Base-by-base conservation (phyloP, 1,140 invertebrate genomes). In the Medauroidea extradentata region DNA sequence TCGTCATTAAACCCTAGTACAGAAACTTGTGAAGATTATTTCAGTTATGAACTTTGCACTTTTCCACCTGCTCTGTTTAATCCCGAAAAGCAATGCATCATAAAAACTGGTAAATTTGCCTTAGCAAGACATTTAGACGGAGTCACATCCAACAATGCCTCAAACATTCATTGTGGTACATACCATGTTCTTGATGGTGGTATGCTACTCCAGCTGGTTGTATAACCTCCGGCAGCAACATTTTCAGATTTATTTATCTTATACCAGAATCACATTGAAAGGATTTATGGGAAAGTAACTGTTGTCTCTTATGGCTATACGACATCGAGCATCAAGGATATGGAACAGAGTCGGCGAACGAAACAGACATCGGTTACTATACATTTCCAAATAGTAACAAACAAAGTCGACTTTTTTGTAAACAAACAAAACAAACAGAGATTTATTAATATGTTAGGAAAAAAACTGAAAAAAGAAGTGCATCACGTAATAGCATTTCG, bases 301-400 rank as follows among this genome's bases (percentile, higher is more conserved):
- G n/a, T 52, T 23, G 50, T 52, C 18, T 52, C 25, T 27, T 4
- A 52, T 29, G 50, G 50, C 27, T 52, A 52, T 52, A 18, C 16
- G n/a, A 52, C 50, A 52, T 24, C 21, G 18, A 52, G 50, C 25
- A 52, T 29, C 18, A 52, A 52, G 34, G 52, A 53, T 53, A 53
- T 42, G 52, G 52, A 53, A 34, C 52, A 53, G 9, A 24, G 34
- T 21, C 38, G 24, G 52, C 24, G 52, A 29, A 21, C 14, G 21
- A 53, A 53, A 16, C 52, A n/a, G 52, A 16, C n/a, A 34, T 21
- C 25, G 24, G 23, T n/a, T 11, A 42, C n/a, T 2, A 21, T 21
- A 27, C 52, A 34, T n/a, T n/a, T n/a, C n/a, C 52, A 11, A 14
- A 19, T 53, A 14, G 52, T 53, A 5, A 53, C 34, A 19, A 41